phyloP scores from a whole-genome alignment of 2,797 vertebrate genomes.

The Anisognathus igniventris region DNA sequence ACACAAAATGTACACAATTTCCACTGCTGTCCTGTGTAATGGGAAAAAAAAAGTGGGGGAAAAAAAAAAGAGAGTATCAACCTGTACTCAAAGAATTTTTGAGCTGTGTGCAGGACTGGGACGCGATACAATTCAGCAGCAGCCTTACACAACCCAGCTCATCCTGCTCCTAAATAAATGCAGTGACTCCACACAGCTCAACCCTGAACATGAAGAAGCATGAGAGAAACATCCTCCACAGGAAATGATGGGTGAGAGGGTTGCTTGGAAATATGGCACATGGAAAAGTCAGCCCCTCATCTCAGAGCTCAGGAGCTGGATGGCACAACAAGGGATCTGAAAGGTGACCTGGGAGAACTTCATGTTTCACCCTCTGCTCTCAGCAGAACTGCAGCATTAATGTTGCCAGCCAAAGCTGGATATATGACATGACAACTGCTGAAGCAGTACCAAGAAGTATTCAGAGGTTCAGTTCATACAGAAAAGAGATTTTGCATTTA shows the following conservation, averaged over 20 bases:
- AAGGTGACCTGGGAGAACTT: not conserved
- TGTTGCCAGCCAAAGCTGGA: not conserved
- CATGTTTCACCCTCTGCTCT: not conserved
- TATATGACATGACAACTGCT: not conserved
- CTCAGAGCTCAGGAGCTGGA: not conserved
- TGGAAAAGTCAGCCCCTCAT: not conserved
- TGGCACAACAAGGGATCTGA: rapidly evolving
- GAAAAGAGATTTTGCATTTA: not conserved
- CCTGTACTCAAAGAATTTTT: not conserved
- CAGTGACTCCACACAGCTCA: not conserved
- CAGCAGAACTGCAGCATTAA: not conserved
- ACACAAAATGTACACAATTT: not conserved
- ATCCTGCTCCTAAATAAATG: not conserved
- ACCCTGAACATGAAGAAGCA: not conserved
- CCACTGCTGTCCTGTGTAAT: not conserved
- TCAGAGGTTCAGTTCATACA: not conserved
- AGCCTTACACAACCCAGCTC: not conserved
- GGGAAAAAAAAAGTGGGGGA: rapidly evolving
- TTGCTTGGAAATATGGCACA: rapidly evolving
- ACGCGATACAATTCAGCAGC: not conserved
- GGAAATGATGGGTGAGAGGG: not conserved
- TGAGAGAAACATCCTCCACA: not conserved
- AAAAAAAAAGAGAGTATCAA: not conserved
- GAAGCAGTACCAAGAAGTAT: not conserved
- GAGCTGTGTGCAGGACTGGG: not conserved